phyloP scores from a whole-genome alignment of 2,797 vertebrate genomes.

The Furcifer pardalis region DNA sequence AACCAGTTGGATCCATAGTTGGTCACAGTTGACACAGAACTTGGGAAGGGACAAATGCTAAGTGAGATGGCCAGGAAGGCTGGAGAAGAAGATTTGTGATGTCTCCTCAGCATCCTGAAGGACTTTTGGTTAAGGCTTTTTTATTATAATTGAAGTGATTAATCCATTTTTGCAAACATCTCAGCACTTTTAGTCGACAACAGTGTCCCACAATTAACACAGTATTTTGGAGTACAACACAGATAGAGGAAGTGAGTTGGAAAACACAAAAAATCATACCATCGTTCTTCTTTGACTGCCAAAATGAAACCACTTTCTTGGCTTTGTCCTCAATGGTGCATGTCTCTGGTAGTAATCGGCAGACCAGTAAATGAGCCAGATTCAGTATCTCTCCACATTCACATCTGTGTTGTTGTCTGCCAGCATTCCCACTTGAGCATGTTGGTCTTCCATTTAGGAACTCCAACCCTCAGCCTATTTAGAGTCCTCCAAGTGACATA shows the following conservation, averaged over 20 bases:
- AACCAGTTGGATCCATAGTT: too few relatives aligned
- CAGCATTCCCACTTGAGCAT: too few relatives aligned
- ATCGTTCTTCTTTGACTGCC: too few relatives aligned
- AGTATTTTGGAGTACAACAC: conserved; percentile 59
- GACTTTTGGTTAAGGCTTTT: conserved; percentile 46
- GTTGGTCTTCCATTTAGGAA: too few relatives aligned
- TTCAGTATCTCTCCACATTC: too few relatives aligned
- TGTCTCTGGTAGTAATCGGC: too few relatives aligned
- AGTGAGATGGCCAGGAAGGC: conserved; percentile 12
- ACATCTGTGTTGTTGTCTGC: too few relatives aligned
- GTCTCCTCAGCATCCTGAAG: conserved; percentile 32
- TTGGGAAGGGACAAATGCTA: conserved; percentile 28
- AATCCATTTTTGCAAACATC: conserved; percentile 60
- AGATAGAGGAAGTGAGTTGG: conserved; percentile 68
- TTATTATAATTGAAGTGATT: conserved; percentile 53
- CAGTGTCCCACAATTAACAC: conserved; percentile 61
- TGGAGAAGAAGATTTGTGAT: neutral
- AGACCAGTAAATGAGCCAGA: too few relatives aligned
- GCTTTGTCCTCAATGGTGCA: too few relatives aligned
- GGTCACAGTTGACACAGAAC: conserved; percentile 32
- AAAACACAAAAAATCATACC: conserved; percentile 63
- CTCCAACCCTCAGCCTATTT: too few relatives aligned
- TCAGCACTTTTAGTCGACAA: conserved; percentile 55
- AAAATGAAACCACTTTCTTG: too few relatives aligned
- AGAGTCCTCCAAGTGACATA: too few relatives aligned